A percentile compares a stretch with the other conserved stretches of the same genome.
Evolutionary conservation across 2,113 vertebrate genomes (phyloP).

Genomic region (Sclerurus mexicanus): DNA sequence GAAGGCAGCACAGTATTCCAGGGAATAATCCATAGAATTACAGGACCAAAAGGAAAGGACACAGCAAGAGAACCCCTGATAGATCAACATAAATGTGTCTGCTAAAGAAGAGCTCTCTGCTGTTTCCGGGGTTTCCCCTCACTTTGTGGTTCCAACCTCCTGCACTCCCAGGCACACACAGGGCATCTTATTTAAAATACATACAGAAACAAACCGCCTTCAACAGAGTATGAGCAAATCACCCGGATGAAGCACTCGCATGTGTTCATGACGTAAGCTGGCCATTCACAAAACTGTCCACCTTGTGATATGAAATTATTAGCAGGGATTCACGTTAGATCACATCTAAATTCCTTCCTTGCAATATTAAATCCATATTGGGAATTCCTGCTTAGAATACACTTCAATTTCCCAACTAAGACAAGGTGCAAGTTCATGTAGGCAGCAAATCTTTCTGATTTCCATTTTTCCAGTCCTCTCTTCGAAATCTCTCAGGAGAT

Average conservation of each 20-base stretch:
- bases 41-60: not conserved
- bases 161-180: accelerated
- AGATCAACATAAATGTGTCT: not conserved
- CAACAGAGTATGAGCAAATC: not conserved
- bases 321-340: not conserved
- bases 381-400: not conserved
- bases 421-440: not conserved
- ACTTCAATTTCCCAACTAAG: not conserved
- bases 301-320: not conserved
- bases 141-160: not conserved
- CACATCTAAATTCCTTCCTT: not conserved
- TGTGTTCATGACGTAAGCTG: not conserved
- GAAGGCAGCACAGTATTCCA: not conserved
- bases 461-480: not conserved
- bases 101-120: not conserved
- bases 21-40: not conserved
- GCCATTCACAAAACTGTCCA: not conserved
- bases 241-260: not conserved
- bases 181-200: not conserved
- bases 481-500: not conserved
- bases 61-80: not conserved
- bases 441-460: not conserved
- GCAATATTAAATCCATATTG: accelerated
- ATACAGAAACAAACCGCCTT: not conserved
- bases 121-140: not conserved